Base-by-base conservation (phyloP, 2,113 vertebrate genomes). In the Planiliza haematocheilus region DNA sequence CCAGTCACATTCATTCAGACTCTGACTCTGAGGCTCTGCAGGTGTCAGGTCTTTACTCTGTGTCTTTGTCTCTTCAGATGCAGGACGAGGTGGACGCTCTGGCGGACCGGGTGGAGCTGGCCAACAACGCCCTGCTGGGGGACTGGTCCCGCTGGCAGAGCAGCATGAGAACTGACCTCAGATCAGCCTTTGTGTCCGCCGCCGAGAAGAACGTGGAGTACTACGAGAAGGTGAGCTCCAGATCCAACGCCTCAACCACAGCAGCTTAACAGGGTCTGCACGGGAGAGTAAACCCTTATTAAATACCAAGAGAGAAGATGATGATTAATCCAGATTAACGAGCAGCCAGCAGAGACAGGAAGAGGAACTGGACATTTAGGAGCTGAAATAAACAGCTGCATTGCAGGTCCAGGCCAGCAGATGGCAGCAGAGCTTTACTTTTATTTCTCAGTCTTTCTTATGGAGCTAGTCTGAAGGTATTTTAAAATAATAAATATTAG, bases 171-270 rank as follows among this genome's bases (percentile, higher is more conserved):
- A 86, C 83, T 21, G 98, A 99, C 82, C 89, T 98, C 82, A 95
- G 89, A 84, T 87, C 89, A n/a, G 93, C 95, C 0, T 96, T 99
- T 21, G 58, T 88, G 1, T 88, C 88, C 18, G 82, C 95, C 20
- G 96, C 97, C 0, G 96, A 97, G 78, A 95, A 91, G 82, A 98
- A 97, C 41, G 86, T 97, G 46, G 90, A 30, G 42, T 95, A 95
- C 81, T 97, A 97, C 8, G 96, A 99, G 90, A 95, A 97, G 97
- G 97, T 98, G 90, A 95, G 91, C 4, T n/a, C n/a, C n/a, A n/a
- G n/a, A n/a, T n/a, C n/a, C n/a, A n/a, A n/a, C n/a, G n/a, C n/a
- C n/a, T n/a, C n/a, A n/a, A n/a, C n/a, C n/a, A n/a, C n/a, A n/a
- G n/a, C n/a, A n/a, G n/a, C n/a, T n/a, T n/a, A n/a, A n/a, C n/a